A percentile compares a stretch with the other conserved stretches of the same genome.
Evolutionary conservation across 1,140 invertebrate species (phyloP).

Genomic region (Belonocnema kinseyi): DNA sequence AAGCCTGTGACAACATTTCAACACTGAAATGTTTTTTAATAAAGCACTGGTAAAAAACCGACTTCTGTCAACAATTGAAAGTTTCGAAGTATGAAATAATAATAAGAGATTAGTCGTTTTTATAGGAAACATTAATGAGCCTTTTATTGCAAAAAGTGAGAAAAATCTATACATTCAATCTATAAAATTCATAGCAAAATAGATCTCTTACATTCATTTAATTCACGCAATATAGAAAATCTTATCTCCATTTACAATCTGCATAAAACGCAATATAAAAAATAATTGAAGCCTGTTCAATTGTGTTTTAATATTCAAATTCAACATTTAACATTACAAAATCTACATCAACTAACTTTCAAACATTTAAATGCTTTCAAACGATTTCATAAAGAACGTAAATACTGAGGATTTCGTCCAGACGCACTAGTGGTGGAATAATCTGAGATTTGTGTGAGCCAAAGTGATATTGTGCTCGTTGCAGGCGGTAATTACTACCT

Average conservation of each 20-base stretch:
- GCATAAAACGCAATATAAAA: too few relatives aligned
- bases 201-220: not conserved
- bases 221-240: not conserved
- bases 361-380: too few relatives aligned
- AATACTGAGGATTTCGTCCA: not conserved
- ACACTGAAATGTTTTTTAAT: too few relatives aligned
- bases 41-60: too few relatives aligned
- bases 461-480: constrained; percentile 93
- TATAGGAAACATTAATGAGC: not conserved
- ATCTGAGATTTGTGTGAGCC: constrained; percentile 91
- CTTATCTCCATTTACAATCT: not conserved
- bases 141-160: constrained; percentile 1
- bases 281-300: too few relatives aligned
- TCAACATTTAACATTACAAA: too few relatives aligned
- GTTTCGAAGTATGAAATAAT: too few relatives aligned
- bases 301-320: too few relatives aligned
- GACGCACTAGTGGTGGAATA: constrained; percentile 93
- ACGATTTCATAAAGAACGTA: not conserved
- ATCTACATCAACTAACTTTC: too few relatives aligned
- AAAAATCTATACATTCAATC: not conserved
- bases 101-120: too few relatives aligned
- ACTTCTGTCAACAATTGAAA: too few relatives aligned
- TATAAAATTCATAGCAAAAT: constrained; percentile 1
- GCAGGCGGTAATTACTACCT: constrained; percentile 93
- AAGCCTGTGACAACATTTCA: too few relatives aligned